Conservation (phyloP, 2,888 invertebrate genomes). For the Yponomeuta plumbellus region DNA sequence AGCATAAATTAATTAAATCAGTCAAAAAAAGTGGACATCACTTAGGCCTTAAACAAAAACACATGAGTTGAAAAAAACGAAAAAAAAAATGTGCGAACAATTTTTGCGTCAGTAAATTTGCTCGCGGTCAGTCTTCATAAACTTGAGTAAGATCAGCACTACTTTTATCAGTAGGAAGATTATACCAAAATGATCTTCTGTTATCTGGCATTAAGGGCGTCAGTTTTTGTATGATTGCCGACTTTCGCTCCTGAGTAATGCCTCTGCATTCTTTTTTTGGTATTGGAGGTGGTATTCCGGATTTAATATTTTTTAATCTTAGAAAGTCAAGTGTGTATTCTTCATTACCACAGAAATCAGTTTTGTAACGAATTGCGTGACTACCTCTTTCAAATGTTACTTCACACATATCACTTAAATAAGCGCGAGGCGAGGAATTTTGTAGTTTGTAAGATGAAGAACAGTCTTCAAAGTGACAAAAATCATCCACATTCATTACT, state of each 20-base stretch:
- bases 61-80: too few relatives aligned
- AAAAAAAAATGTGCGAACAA: too few relatives aligned
- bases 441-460: constrained; percentile 21
- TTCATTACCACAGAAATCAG: not conserved
- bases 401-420: constrained; percentile 20
- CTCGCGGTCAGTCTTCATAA: too few relatives aligned
- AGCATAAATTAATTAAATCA: too few relatives aligned
- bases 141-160: too few relatives aligned
- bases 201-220: constrained; percentile 17
- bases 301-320: constrained; percentile 10
- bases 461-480: constrained; percentile 27
- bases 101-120: too few relatives aligned
- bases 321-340: constrained; percentile 17
- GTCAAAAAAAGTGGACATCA: too few relatives aligned
- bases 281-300: not conserved
- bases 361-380: not conserved
- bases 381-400: constrained; percentile 14
- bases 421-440: constrained; percentile 24
- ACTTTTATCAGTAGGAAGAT: too few relatives aligned
- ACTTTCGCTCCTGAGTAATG: constrained; percentile 17
- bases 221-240: constrained; percentile 17
- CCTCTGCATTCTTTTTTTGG: constrained; percentile 14
- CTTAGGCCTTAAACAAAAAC: too few relatives aligned
- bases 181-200: constrained; percentile 2
- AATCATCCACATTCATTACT: constrained; percentile 19